Base-by-base conservation (phyloP, 2,113 vertebrate species). In the Ictalurus furcatus region DNA sequence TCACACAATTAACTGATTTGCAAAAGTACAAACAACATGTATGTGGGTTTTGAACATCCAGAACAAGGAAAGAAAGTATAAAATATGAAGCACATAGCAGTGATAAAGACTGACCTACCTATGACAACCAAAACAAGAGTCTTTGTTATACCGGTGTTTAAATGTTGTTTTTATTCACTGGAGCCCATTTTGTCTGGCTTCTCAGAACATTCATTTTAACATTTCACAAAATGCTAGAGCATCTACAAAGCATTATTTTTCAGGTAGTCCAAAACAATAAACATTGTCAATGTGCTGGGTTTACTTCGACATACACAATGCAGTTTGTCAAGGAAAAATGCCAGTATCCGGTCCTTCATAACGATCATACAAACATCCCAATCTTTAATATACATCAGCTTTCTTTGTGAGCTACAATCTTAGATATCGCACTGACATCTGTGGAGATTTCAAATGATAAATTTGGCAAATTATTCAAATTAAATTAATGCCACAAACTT, bases 391-490 rank as follows among this genome's bases (percentile, higher is more conserved):
- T 59, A 88, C 30, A 88, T 71, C 80, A 84, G 23, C 74, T 79
- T 69, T 78, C 58, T 85, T 67, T 80, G 7, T 78, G 48, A 84
- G 40, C 83, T 86, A 65, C 34, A n/a, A 13, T 89, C 37, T 74
- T 81, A 40, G 52, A 34, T 81, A 28, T 87, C n/a, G 25, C 86
- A 90, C 58, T 40, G 61, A 86, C 85, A 83, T 81, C 71, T 48
- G 84, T 40, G 61, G 23, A 58, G 76, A 88, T 78, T 88, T 91
- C 87, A 85, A 93, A 89, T 88, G 58, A 90, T 92, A 93, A 92
- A 94, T 92, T 88, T 90, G 76, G 83, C 89, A 91, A 92, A 94
- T 93, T 92, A 94, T 95, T 96, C 94, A 92, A 96, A 96, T 95
- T 95, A 90, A 94, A 92, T 94, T 87, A 93, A 91, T 91, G 92